These are phyloP conservation scores for Acrocephalus kingi DNA, from an alignment of 2,113 vertebrate genomes.

Conservation along the genomic window DNA sequence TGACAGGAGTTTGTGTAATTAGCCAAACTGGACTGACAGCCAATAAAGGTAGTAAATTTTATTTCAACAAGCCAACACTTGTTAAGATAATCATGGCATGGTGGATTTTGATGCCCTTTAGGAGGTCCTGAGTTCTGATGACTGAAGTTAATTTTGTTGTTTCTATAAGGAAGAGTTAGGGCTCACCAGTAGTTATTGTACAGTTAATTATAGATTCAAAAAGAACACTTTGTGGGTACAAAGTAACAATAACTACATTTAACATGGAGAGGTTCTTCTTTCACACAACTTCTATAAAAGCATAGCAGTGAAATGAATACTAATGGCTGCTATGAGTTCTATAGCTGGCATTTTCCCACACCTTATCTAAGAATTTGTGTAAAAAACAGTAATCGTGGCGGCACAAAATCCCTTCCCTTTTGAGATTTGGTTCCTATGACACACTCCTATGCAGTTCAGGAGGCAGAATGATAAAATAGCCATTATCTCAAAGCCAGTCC, in stretches of 20 bases:
- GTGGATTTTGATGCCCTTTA: background rate
- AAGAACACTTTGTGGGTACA: background rate
- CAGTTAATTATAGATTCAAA: background rate
- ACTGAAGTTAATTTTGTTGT: background rate
- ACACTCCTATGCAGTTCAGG: background rate
- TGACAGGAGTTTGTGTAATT: slow-evolving; percentile 17
- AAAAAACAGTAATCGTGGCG: background rate
- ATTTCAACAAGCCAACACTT: background rate
- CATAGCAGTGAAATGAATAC: background rate
- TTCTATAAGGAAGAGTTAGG: background rate
- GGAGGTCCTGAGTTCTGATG: background rate
- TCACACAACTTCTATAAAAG: background rate
- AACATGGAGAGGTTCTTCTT: background rate
- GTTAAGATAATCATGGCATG: background rate
- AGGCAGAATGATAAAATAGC: background rate
- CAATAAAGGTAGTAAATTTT: background rate
- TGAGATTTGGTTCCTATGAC: background rate
- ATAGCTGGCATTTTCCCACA: background rate
- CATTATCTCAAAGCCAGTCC: background rate
- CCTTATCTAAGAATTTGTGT: background rate
- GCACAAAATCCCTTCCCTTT: background rate
- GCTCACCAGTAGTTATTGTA: background rate
- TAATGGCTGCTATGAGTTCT: background rate
- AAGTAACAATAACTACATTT: background rate
- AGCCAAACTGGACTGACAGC: background rate